Conservation (phyloP, 2,113 vertebrate genomes). For the Galbula dea region DNA sequence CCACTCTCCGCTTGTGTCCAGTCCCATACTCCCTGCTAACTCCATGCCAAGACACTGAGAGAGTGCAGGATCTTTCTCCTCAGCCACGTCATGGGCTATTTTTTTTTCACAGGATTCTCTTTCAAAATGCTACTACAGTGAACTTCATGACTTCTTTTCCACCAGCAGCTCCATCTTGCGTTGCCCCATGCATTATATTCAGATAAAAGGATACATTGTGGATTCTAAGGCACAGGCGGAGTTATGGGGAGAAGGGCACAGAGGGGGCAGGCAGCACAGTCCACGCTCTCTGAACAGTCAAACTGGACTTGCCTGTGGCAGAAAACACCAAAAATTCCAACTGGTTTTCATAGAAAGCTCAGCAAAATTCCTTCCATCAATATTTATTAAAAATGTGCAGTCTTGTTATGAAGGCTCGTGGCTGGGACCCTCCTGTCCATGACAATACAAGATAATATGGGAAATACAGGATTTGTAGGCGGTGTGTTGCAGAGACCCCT, state of each 20-base stretch:
- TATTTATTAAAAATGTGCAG: not conserved
- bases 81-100: not conserved
- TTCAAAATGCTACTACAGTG: not conserved
- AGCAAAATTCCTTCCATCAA: not conserved
- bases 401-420: not conserved
- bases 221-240: not conserved
- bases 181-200: not conserved
- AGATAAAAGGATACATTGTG: conserved; percentile 32
- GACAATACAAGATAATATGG: not conserved
- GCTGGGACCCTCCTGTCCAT: not conserved
- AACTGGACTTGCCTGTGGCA: not conserved
- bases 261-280: not conserved
- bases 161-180: not conserved
- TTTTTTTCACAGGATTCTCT: conserved; percentile 16
- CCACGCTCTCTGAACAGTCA: not conserved
- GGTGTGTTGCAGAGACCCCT: not conserved
- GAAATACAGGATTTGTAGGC: not conserved
- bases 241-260: not conserved
- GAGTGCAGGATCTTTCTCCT: conserved; percentile 20
- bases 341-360: not conserved
- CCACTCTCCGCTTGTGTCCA: conserved; percentile 28
- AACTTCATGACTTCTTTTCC: conserved; percentile 41
- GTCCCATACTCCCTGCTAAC: not conserved
- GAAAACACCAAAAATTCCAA: not conserved
- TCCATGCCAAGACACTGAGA: conserved; percentile 47